Evolutionary conservation across 2,888 invertebrate species (phyloP).

Genomic region (Ophion slaviceki): DNA sequence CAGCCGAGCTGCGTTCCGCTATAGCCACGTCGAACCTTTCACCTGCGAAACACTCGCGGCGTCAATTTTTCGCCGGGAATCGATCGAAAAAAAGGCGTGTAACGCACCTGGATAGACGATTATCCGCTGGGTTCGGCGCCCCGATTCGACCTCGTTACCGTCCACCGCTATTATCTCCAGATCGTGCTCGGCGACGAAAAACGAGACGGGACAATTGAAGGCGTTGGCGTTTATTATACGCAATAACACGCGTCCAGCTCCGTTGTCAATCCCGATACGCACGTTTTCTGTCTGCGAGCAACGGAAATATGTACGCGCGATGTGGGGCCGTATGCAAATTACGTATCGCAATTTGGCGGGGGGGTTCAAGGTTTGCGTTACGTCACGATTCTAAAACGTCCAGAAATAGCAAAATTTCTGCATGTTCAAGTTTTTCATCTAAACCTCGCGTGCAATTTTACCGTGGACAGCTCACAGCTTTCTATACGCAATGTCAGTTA

Average conservation of each 20-base stretch:
- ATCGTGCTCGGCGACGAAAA: constrained; percentile 84
- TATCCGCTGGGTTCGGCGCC: constrained; percentile 80
- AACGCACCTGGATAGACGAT: constrained; percentile 85
- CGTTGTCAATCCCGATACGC: constrained; percentile 81
- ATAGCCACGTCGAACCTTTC: constrained; percentile 87
- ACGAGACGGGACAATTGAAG: constrained; percentile 85
- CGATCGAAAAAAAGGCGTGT: background rate
- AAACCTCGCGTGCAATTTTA: no score
- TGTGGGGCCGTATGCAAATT: no score
- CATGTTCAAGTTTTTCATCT: no score
- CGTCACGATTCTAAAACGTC: no score
- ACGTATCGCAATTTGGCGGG: no score
- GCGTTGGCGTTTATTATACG: constrained; percentile 86
- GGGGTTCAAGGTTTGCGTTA: no score
- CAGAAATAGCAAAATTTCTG: no score
- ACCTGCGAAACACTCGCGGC: constrained; percentile 82
- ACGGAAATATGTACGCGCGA: background rate
- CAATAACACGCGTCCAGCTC: constrained; percentile 84
- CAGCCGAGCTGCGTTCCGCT: constrained; percentile 83
- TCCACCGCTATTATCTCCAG: constrained; percentile 85
- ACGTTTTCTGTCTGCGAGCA: constrained; percentile 58
- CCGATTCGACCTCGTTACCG: constrained; percentile 84
- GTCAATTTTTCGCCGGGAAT: background rate
- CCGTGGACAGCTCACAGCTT: no score
- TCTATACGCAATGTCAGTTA: no score